phyloP scores from a whole-genome alignment of 2,888 invertebrate genomes.

The Acronicta alni region DNA sequence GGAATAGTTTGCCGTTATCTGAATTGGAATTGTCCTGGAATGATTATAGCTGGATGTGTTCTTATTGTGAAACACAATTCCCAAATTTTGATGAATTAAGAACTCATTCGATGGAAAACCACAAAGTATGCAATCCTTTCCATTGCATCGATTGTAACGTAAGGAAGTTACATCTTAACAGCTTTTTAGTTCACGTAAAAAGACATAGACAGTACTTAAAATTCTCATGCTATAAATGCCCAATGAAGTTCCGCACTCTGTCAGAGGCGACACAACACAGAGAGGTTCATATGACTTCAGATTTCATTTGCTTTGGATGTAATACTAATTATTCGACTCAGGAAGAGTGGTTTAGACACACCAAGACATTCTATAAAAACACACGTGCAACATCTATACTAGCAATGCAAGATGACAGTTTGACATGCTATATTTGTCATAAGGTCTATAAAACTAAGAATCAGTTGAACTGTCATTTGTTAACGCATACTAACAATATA shows the following conservation, averaged over 20 bases:
- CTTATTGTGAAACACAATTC: conserved; percentile 74
- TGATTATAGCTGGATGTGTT: conserved; percentile 76
- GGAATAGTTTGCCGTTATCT: conserved; percentile 64
- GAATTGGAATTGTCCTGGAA: conserved; percentile 74
- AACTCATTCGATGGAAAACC: conserved; percentile 89
- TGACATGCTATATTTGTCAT: conserved; percentile 72
- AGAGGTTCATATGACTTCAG: conserved; percentile 57
- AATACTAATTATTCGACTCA: conserved; percentile 63
- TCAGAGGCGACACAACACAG: conserved; percentile 61
- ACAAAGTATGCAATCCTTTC: conserved; percentile 90
- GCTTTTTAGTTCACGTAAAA: conserved; percentile 86
- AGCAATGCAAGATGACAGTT: conserved; percentile 61
- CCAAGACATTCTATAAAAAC: conserved; percentile 62
- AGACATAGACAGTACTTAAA: conserved; percentile 90
- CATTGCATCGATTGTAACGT: conserved; percentile 90
- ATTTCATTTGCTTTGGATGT: conserved; percentile 72
- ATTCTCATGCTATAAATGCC: conserved; percentile 77
- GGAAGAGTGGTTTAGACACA: conserved; percentile 68
- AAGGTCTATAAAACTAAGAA: conserved; percentile 70
- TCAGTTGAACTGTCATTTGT: conserved; percentile 84
- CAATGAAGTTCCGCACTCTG: conserved; percentile 60
- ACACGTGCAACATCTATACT: conserved; percentile 69
- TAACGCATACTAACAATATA: conserved; percentile 86
- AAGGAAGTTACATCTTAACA: conserved; percentile 68
- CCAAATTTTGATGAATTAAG: conserved; percentile 77